Base-by-base conservation (phyloP, 1,140 invertebrate species). In the Drosophila mojavensis region DNA sequence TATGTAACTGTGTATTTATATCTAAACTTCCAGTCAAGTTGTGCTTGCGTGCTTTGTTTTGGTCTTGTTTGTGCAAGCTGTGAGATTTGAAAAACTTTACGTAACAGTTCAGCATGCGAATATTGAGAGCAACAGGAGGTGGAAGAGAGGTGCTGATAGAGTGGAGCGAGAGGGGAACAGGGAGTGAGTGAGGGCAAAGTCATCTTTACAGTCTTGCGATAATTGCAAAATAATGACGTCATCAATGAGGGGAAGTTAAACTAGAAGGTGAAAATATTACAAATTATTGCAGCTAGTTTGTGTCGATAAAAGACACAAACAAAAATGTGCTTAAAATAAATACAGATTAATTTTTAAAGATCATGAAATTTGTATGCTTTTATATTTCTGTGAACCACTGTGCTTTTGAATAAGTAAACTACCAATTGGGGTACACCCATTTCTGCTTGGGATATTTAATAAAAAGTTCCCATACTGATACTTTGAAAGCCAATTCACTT, bases 31-130 rank as follows among this genome's bases (percentile, higher is more conserved):
- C 75, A 81, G 79, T 82, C 67, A 66, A 68, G 66, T 68, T 70
- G 43, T 61, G 82, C 66, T 84, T 80, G 81, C 78, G 69, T 85
- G 78, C 10, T 39, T 39, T 39, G 36, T 75, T 71, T 71, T 72
- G 69, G 68, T 78, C 71, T 78, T 78, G 75, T 85, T 85, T 76
- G 82, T 62, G 74, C 67, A 81, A 81, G 54, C 78, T 73, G 81
- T 79, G 75, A 68, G 67, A 88, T 79, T 88, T 75, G 36, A 59
- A 83, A 88, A 83, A 77, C 67, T 61, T 83, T 83, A 80, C 81
- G 81, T 83, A 84, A 84, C 76, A 47, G 10, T 47, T 70, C 50
- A 63, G 56, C 15, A 69, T 69, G 56, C 66, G 47, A 75, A 70
- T 70, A 70, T 39, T 24, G 9, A 48, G 43, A 47, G 55, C 55